Base-by-base conservation (phyloP, 2,113 vertebrate genomes). In the Ramphastos sulfuratus region DNA sequence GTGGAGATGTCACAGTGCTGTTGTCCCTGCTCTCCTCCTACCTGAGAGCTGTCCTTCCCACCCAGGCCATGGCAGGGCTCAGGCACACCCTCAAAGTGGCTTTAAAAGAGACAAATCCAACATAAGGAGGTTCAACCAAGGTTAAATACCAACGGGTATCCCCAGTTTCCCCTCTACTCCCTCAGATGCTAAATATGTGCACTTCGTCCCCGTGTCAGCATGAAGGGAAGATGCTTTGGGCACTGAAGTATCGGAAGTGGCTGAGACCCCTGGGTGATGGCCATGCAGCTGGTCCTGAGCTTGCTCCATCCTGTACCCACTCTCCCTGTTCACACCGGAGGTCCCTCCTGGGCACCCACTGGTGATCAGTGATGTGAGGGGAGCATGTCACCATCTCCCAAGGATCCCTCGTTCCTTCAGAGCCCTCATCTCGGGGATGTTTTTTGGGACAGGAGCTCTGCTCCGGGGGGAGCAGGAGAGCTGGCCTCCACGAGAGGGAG, bases 401-500 rank as follows among this genome's bases (percentile, higher is more conserved):
- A 0, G 0, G 42, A 16, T 12, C 31, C 50, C 61, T 61, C 1
- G 0, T 9, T 52, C 18, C 72, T 16, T 2, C 59, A 61, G 48
- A 69, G 24, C 63, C 33, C 50, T 46, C 3, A 1, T 5, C 37
- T 23, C 18, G 4, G 63, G 61, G 37, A 7, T 0, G 2, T 2
- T 9, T 48, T 69, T 60, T 48, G 28, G 71, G 33, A 3, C 2
- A 2, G 58, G 58, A 24, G 4, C 20, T 67, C 2, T 77, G 4
- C 20, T 0, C 37, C 3, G 58, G 18, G 12, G 72, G 0, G 14
- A 24, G 91, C 4, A 0, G 31, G 33, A 71, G 74, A 84, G 27
- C 10, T 0, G 0, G 5, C 10, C 37, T 96, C 96, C 96, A 96
- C 95, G 69, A 96, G 96, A 88, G 95, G 96, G 96, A 94, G 96